These are phyloP conservation scores for Redunca redunca DNA, from an alignment of 2,113 vertebrate species.

Conservation along the genomic window DNA sequence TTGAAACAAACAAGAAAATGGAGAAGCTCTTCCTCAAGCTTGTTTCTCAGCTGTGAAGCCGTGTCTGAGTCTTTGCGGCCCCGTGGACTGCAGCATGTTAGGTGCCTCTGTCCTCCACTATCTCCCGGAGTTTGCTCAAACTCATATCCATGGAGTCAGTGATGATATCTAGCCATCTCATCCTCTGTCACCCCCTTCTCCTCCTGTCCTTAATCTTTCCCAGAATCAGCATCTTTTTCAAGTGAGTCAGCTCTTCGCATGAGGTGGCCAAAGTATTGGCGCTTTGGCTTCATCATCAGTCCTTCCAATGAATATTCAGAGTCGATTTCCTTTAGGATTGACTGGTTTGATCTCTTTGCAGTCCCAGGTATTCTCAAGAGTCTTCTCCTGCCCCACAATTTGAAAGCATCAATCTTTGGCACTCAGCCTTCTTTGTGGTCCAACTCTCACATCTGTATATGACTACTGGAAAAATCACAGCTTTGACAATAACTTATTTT, in stretches of 20 bases:
- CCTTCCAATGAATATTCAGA: not conserved
- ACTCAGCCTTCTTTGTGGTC: not conserved
- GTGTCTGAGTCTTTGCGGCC: not conserved
- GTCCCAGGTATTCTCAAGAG: not conserved
- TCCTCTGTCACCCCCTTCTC: not conserved
- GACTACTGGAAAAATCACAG: not conserved
- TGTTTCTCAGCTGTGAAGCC: not conserved
- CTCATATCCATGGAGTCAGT: not conserved
- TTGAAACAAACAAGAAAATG: not conserved
- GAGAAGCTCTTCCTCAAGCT: not conserved
- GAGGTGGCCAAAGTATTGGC: not conserved
- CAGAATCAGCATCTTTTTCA: not conserved
- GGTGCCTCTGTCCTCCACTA: not conserved
- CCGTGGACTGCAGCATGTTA: fast-evolving
- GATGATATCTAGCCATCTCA: not conserved
- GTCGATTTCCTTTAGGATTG: not conserved
- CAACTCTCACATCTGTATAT: not conserved
- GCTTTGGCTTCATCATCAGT: not conserved
- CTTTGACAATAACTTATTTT: not conserved
- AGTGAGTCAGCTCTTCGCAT: not conserved
- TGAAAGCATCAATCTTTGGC: not conserved
- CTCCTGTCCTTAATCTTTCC: not conserved
- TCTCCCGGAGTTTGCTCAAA: not conserved
- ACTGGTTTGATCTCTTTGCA: not conserved
- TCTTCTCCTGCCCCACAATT: not conserved